These are phyloP conservation scores for Panzeria rudis DNA, from an alignment of 2,888 invertebrate species.

Conservation along the genomic window DNA sequence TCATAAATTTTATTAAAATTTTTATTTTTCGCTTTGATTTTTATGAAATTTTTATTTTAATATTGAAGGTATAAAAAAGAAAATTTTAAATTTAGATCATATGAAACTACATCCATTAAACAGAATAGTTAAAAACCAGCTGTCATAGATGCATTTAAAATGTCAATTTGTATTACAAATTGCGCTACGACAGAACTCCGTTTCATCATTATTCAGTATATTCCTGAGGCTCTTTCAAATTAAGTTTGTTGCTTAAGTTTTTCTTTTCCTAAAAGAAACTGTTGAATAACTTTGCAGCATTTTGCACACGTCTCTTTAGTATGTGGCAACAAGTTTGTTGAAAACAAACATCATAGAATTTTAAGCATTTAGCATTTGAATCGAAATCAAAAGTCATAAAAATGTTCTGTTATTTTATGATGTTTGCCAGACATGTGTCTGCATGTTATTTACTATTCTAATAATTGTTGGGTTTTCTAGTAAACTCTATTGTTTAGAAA, in stretches of 20 bases:
- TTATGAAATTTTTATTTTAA: no score
- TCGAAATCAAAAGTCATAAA: conserved; percentile 22
- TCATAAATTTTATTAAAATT: no score
- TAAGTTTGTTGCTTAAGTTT: neutral
- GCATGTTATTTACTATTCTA: conserved; percentile 9
- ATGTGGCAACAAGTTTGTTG: neutral
- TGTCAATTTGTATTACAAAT: no score
- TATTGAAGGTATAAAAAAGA: no score
- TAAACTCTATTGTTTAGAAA: conserved; percentile 29
- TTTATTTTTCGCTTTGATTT: no score
- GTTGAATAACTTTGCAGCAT: neutral
- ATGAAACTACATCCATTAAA: no score
- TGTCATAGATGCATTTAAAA: neutral
- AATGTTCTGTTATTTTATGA: conserved; percentile 55
- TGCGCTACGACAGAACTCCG: no score
- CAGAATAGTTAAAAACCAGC: no score
- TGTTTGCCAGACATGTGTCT: conserved; percentile 48
- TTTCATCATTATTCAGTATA: no score
- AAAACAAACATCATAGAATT: neutral
- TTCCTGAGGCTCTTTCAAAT: neutral
- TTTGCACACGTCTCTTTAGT: conserved; percentile 8
- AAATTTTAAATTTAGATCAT: no score
- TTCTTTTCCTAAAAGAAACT: neutral
- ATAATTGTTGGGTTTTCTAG: neutral
- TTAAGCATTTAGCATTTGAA: neutral